Percentiles rank a stretch among this genome's conserved stretches.
Evolutionary conservation across 2,113 vertebrate genomes (phyloP).

Genomic region (Xiphias gladius): DNA sequence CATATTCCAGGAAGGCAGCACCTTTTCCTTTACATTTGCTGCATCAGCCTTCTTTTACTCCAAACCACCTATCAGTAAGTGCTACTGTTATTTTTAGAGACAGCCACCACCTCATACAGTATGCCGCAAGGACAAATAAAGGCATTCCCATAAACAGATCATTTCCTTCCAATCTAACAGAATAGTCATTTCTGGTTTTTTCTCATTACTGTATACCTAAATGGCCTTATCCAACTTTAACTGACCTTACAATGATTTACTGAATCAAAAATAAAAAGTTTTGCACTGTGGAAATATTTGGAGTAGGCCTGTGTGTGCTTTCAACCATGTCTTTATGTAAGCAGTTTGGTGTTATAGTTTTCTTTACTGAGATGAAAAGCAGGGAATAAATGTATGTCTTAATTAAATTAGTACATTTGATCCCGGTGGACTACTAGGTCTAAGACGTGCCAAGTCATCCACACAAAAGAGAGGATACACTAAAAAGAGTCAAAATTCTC

Average conservation of each 20-base stretch:
- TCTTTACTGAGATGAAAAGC: neutral
- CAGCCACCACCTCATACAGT: neutral
- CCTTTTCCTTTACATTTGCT: slow-evolving; percentile 8
- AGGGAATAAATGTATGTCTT: neutral
- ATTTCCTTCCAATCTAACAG: slow-evolving; percentile 3
- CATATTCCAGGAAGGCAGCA: neutral
- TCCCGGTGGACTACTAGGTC: neutral
- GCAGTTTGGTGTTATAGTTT: neutral
- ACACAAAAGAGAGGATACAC: neutral
- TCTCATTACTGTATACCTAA: neutral
- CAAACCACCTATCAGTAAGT: slow-evolving; percentile 10
- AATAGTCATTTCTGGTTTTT: neutral
- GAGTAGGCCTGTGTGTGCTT: neutral
- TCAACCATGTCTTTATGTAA: neutral
- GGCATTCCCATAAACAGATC: neutral
- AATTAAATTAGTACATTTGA: neutral
- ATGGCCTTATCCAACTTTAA: neutral
- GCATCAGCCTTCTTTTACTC: slow-evolving; percentile 21
- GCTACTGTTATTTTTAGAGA: slow-evolving; percentile 25
- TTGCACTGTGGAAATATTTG: neutral
- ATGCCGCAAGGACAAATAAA: slow-evolving; percentile 10
- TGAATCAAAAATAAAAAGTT: neutral
- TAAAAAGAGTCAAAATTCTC: neutral
- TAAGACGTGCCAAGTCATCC: slow-evolving; percentile 19
- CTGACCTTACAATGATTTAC: neutral